Conservation (phyloP, 92 coral and sea anemone species). For the Parazoanthus swiftii region DNA sequence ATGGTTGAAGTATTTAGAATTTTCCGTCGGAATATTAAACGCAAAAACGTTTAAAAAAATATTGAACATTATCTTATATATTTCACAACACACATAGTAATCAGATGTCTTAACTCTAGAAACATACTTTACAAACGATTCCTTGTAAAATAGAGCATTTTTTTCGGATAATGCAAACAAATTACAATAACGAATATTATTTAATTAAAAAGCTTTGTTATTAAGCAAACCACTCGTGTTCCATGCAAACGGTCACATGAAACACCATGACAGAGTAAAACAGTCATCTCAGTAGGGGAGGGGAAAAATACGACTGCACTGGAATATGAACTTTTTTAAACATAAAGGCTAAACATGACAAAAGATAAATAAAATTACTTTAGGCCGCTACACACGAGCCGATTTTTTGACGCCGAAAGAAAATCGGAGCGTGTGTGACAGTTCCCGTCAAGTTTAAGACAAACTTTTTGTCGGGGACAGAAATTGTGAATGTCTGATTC, state of each 20-base stretch:
- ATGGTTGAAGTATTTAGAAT: not conserved
- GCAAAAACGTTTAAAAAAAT: too few relatives aligned
- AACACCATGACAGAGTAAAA: not conserved
- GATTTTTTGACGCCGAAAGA: too few relatives aligned
- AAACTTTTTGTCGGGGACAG: too few relatives aligned
- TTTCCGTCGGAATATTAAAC: too few relatives aligned
- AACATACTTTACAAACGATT: not conserved
- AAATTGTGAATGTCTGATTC: too few relatives aligned
- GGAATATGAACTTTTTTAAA: constrained; percentile 6
- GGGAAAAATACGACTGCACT: not conserved
- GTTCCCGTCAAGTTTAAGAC: too few relatives aligned
- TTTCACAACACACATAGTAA: too few relatives aligned
- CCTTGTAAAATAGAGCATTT: constrained; percentile 8
- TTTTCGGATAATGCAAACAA: constrained; percentile 12
- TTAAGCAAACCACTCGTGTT: not conserved
- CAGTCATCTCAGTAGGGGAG: not conserved
- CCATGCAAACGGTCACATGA: constrained; percentile 10
- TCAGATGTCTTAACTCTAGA: not conserved
- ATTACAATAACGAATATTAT: not conserved
- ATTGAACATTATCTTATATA: too few relatives aligned
- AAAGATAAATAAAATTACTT: constrained; percentile 5
- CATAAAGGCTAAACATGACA: not conserved
- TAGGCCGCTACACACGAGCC: too few relatives aligned
- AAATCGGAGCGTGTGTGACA: too few relatives aligned
- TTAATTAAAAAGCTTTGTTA: not conserved